Evolutionary conservation across 2,797 vertebrate genomes (phyloP).

Genomic region (Amphiprion clarkii): DNA sequence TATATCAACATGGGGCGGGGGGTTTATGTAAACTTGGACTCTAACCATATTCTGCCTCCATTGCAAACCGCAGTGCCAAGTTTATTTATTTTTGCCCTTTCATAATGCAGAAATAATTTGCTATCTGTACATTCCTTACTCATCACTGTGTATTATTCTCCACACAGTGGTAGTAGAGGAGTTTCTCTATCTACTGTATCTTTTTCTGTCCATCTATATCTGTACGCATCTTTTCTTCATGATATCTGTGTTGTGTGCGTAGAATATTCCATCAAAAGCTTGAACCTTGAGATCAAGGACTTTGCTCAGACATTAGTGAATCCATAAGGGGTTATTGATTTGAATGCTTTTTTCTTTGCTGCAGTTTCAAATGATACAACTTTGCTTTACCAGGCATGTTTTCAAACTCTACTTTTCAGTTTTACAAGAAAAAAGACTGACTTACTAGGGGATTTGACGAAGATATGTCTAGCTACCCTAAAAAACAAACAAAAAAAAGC

Average conservation of each 20-base stretch:
- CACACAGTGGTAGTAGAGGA: not conserved
- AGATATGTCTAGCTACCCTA: too few species aligned
- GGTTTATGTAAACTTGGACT: constrained; percentile 43
- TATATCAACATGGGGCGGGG: constrained; percentile 54
- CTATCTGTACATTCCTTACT: constrained; percentile 27
- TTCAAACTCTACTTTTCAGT: not conserved
- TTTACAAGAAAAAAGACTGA: not conserved
- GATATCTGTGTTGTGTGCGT: not conserved
- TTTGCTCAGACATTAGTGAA: constrained; percentile 22
- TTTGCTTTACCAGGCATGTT: not conserved
- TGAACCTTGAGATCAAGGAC: constrained; percentile 9
- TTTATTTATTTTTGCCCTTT: constrained; percentile 39
- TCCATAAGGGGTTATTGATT: constrained; percentile 29
- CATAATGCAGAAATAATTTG: constrained; percentile 28
- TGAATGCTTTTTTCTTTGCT: constrained; percentile 21
- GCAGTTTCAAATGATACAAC: not conserved
- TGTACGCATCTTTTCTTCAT: not conserved
- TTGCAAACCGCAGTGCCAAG: constrained; percentile 36
- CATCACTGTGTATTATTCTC: constrained; percentile 2
- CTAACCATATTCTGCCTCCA: constrained; percentile 40
- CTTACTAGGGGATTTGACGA: not conserved
- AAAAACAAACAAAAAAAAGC: not conserved
- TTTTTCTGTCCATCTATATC: not conserved
- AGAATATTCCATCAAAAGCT: not conserved
- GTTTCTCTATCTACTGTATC: not conserved